Evolutionary conservation across 2,888 invertebrate species (phyloP).

Genomic region (Rutpela maculata): DNA sequence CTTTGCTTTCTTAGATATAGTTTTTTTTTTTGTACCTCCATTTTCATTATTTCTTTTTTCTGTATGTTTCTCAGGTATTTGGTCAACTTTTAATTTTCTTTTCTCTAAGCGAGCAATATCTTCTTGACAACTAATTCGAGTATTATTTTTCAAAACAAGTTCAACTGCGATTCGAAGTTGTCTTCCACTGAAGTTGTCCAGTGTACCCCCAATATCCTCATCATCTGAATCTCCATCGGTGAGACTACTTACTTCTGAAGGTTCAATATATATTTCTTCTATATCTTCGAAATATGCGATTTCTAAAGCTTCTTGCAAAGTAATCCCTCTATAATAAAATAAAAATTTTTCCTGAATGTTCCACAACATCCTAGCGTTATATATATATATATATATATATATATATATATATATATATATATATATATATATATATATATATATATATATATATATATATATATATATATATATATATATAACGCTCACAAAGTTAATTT

Average conservation of each 20-base stretch:
- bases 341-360: slow-evolving; percentile 17
- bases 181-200: slow-evolving; percentile 44
- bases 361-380: slow-evolving; percentile 28
- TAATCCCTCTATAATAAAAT: slow-evolving; percentile 44
- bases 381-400: too few species aligned
- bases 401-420: too few species aligned
- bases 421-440: too few species aligned
- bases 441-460: too few species aligned
- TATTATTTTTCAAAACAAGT: slow-evolving; percentile 37
- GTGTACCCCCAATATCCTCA: slow-evolving; percentile 47
- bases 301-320: slow-evolving; percentile 44
- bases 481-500: too few species aligned
- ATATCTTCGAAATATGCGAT: slow-evolving; percentile 44
- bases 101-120: too few species aligned
- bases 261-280: slow-evolving; percentile 45
- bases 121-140: slow-evolving; percentile 2
- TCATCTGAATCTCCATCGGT: slow-evolving; percentile 51
- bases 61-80: too few species aligned
- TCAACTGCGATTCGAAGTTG: slow-evolving; percentile 41
- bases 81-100: too few species aligned
- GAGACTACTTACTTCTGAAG: slow-evolving; percentile 38
- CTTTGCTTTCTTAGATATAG: too few species aligned
- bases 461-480: too few species aligned
- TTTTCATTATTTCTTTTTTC: too few species aligned
- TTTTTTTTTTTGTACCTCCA: too few species aligned